Percentiles rank a stretch among this genome's conserved stretches.
phyloP scores from a whole-genome alignment of 2,113 vertebrate genomes.

The Vireo altiloquus region DNA sequence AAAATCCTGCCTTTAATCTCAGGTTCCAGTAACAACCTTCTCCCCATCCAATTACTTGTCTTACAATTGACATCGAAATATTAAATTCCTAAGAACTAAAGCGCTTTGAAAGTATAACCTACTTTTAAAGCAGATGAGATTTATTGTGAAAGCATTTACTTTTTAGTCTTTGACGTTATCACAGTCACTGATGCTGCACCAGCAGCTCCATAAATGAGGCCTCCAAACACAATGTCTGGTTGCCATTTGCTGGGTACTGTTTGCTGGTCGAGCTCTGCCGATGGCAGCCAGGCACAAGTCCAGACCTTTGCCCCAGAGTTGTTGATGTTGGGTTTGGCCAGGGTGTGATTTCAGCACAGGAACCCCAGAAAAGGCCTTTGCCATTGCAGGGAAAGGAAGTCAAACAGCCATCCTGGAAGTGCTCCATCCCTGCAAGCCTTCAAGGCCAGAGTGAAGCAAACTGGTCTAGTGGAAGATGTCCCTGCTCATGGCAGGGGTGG shows the following conservation, averaged over 20 bases:
- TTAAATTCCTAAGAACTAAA: conserved; percentile 50
- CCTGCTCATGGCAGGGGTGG: neutral
- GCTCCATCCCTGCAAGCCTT: neutral
- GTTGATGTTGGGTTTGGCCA: neutral
- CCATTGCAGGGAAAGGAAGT: too few species aligned
- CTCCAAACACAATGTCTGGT: neutral
- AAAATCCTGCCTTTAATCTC: conserved; percentile 58
- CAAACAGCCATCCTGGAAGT: neutral
- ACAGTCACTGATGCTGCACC: neutral
- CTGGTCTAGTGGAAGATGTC: neutral
- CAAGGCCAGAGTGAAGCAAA: neutral
- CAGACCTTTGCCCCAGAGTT: neutral
- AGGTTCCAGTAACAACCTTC: conserved; percentile 26
- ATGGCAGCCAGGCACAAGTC: accelerated
- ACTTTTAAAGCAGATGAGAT: conserved; percentile 5
- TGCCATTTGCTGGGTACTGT: neutral
- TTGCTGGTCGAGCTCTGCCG: neutral
- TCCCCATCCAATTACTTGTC: conserved; percentile 40
- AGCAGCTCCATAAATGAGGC: neutral
- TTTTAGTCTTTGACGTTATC: neutral
- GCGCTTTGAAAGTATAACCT: conserved; percentile 18
- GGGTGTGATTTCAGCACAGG: neutral
- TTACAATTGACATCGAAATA: conserved; percentile 44
- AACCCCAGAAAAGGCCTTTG: neutral
- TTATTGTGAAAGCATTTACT: neutral